Base-by-base conservation (phyloP, 2,797 vertebrate genomes). In the Hapalemur alaotrensis region DNA sequence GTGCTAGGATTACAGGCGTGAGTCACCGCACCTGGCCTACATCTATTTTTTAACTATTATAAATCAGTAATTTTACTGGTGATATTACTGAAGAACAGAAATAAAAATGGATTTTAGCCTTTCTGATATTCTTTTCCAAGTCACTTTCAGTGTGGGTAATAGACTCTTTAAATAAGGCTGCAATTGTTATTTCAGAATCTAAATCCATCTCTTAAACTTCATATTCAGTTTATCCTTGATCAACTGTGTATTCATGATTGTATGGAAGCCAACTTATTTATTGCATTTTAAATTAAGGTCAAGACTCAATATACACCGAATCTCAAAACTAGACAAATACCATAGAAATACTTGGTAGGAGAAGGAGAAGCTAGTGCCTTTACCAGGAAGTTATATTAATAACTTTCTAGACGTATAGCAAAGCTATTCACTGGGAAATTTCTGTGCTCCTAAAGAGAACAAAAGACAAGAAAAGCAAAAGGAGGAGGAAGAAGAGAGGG, bases 371-470 rank as follows among this genome's bases (percentile, higher is more conserved):
- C 84, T 96, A 57, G 52, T 79, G 57, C 84, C 57, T 92, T 95
- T 57, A 78, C 46, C 80, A 83, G 86, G 96, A 98, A 98, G 67
- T 87, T 87, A 76, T 48, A 95, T 63, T 95, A 97, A 92, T 96
- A 98, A 97, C 12, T 92, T 75, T 92, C 52, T 97, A 94, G 87
- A 97, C 94, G 67, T 65, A 97, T 48, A 97, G 91, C 73, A 97
- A 93, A 98, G 88, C 92, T 97, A 97, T 93, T 98, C 91, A 95
- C 88, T 97, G 88, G 97, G 95, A 94, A 96, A 98, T 96, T 80
- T 87, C 96, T 95, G 87, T 82, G 95, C 90, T 96, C 97, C 25
- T 87, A 72, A 96, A 50, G 88, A 97, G 18, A 90, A 97, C 85
- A 48, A 87, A 88, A 98, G 92, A 81, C 23, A 93, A 76, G 87